These are phyloP conservation scores for Rosalia funebris DNA, from an alignment of 2,888 invertebrate species.

Conservation along the genomic window DNA sequence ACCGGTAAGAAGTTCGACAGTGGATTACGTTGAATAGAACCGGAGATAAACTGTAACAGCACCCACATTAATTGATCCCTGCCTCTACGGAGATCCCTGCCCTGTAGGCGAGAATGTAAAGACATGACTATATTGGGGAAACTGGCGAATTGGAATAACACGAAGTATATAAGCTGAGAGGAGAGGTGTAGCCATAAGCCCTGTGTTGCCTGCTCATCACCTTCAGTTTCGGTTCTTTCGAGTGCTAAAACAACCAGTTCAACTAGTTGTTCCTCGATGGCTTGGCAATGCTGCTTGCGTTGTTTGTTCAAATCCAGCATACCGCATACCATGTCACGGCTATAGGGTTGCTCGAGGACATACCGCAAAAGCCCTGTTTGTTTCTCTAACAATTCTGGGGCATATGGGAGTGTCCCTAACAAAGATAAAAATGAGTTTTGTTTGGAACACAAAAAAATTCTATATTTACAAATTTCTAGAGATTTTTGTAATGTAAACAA, in stretches of 20 bases:
- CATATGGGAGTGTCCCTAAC: slow-evolving; percentile 82
- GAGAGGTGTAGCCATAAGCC: slow-evolving; percentile 94
- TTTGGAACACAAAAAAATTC: too few relatives aligned
- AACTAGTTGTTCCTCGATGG: slow-evolving; percentile 92
- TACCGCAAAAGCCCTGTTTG: slow-evolving; percentile 89
- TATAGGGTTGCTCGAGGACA: slow-evolving; percentile 94
- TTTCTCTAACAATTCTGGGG: slow-evolving; percentile 86
- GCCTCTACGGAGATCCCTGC: slow-evolving; percentile 83
- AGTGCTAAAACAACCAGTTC: slow-evolving; percentile 91
- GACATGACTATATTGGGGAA: slow-evolving; percentile 93
- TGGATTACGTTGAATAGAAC: slow-evolving; percentile 94
- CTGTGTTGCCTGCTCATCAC: slow-evolving; percentile 72
- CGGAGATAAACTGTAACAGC: slow-evolving; percentile 94
- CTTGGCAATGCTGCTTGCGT: slow-evolving; percentile 75
- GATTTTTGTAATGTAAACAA: too few relatives aligned
- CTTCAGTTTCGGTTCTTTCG: slow-evolving; percentile 84
- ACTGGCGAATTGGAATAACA: slow-evolving; percentile 91
- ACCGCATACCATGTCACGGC: slow-evolving; percentile 94
- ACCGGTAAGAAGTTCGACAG: slow-evolving; percentile 90
- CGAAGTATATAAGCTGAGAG: slow-evolving; percentile 93
- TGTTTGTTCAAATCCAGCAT: slow-evolving; percentile 95
- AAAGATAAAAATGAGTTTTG: too few relatives aligned
- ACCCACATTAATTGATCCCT: slow-evolving; percentile 99
- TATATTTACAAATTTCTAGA: too few relatives aligned
- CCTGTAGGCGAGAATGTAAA: slow-evolving; percentile 74